Evolutionary conservation across 1,140 invertebrate species (phyloP), one percentile per base, ranked within the genome.

Genomic region (Araneus ventricosus): DNA sequence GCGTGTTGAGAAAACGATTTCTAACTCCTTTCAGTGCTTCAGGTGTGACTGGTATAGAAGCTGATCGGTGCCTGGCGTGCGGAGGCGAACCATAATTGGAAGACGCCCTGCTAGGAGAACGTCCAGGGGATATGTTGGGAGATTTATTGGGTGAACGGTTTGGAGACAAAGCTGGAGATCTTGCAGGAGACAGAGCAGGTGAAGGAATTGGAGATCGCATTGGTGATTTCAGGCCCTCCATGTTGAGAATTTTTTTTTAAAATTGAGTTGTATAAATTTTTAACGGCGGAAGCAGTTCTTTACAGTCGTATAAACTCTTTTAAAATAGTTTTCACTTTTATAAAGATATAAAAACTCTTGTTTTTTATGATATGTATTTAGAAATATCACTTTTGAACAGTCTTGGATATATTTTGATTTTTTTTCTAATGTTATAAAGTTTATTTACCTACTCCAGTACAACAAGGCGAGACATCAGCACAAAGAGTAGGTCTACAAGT

Each of bases 1-100:
- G 92, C 17, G 92, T 57, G 30, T 88, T 89, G n/a, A 93, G 75
- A 41, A 93, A 93, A n/a, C 92, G 22, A 30, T 88, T 88, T 27
- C 92, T 52, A 34, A 93, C 92, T 5, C 87, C 87, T 39, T 93
- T 93, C 4, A 93, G 79, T 14, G 87, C 86, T 45, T 93, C 92
- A 67, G 92, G 92, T 0, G 92, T 93, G 7, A 93, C 92, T 24
- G 92, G 92, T 39, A 93, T 93, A 2, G 92, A 93, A 2, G 92
- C 92, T 30, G 92, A 93, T 10, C 92, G 52, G 27, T 93, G 92
- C 20, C 92, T 52, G 0, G 70, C 79, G 10, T 88, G 92, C 1
- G 92, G 92, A 37, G 92, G 92, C 10, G 92, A 93, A 22, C 92
- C 92, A 52, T 93, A 93, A n/a, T 30, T 93, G 5, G 90, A 27